A percentile compares a stretch with the other conserved stretches of the same genome.
These are phyloP conservation scores for Drosophila watanabei DNA, from an alignment of 1,140 invertebrate genomes.

Conservation along the genomic window DNA sequence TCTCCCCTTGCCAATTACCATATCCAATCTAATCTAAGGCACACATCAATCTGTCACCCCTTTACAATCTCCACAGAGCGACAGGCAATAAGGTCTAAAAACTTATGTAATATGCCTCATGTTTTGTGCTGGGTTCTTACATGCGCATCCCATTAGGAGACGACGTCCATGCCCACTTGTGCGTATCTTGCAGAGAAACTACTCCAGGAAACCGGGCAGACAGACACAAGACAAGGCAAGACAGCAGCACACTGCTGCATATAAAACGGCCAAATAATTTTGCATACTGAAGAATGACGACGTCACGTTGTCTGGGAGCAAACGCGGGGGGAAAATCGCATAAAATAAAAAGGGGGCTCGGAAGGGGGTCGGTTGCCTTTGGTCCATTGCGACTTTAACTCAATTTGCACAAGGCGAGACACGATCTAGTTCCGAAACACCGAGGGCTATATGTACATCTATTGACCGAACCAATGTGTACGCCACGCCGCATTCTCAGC, in stretches of 20 bases:
- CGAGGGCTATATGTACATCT: slow-evolving; percentile 29
- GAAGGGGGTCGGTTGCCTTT: slow-evolving; percentile 28
- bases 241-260: slow-evolving; percentile 17
- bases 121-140: slow-evolving; percentile 11
- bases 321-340: slow-evolving; percentile 4
- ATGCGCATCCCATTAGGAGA: slow-evolving; percentile 30
- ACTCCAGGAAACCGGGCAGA: slow-evolving; percentile 28
- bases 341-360: slow-evolving; percentile 1
- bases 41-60: slow-evolving; percentile 44
- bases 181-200: slow-evolving; percentile 52
- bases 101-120: slow-evolving; percentile 37
- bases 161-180: slow-evolving; percentile 23
- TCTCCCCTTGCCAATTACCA: slow-evolving; percentile 33
- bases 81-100: slow-evolving; percentile 16
- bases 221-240: slow-evolving; percentile 9
- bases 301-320: slow-evolving; percentile 49
- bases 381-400: slow-evolving; percentile 58
- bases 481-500: slow-evolving; percentile 33
- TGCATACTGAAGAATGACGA: slow-evolving; percentile 39
- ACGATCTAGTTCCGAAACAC: slow-evolving; percentile 32
- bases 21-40: slow-evolving; percentile 49
- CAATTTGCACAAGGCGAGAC: slow-evolving; percentile 55
- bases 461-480: slow-evolving; percentile 47
- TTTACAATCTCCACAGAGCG: slow-evolving; percentile 16
- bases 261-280: slow-evolving; percentile 54